These are phyloP conservation scores for Linepithema humile DNA, from an alignment of 1,140 invertebrate species.

Conservation along the genomic window DNA sequence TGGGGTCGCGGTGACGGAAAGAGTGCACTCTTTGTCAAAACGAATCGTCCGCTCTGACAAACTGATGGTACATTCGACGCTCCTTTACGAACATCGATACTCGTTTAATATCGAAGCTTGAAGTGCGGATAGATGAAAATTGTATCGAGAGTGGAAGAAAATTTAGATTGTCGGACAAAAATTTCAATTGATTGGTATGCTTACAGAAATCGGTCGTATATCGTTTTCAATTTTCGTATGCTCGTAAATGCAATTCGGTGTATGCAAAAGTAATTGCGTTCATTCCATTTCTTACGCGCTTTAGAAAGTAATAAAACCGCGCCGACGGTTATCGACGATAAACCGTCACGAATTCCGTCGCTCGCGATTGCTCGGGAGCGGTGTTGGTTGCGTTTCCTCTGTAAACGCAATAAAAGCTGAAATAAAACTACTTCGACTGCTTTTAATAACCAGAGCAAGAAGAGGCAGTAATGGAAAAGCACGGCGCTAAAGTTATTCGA, in stretches of 20 bases:
- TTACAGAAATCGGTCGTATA: background rate
- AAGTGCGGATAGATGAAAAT: background rate
- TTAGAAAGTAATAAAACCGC: background rate
- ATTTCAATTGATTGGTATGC: no score
- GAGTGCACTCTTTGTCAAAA: constrained; percentile 8
- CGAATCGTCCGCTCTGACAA: background rate
- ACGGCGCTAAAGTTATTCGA: background rate
- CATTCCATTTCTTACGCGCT: background rate
- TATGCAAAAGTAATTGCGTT: background rate
- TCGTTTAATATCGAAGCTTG: background rate
- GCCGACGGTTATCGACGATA: background rate
- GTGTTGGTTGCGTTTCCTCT: background rate
- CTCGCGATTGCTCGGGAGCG: background rate
- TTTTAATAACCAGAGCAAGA: background rate
- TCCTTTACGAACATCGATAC: background rate
- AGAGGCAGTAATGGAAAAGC: background rate
- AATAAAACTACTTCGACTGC: background rate
- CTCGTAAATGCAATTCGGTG: background rate
- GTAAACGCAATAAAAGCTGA: background rate
- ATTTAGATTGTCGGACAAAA: no score
- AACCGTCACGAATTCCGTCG: background rate
- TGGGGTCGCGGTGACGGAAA: background rate
- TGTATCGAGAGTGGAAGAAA: no score
- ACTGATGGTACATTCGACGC: background rate
- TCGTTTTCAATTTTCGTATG: background rate